phyloP scores from a whole-genome alignment of 2,888 invertebrate genomes.

The Phalera bucephala region DNA sequence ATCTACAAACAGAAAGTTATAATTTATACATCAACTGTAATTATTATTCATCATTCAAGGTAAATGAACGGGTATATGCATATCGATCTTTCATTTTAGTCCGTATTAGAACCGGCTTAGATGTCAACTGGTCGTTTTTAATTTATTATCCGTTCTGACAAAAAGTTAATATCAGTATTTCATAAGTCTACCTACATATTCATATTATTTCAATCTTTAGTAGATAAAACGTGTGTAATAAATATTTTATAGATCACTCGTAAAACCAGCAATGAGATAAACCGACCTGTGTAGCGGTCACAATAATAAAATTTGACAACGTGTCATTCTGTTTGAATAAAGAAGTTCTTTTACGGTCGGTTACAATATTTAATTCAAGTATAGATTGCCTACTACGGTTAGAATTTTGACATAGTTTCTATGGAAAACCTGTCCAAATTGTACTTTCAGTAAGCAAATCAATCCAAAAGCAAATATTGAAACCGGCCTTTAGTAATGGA shows the following conservation, averaged over 20 bases:
- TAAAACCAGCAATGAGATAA: conserved; percentile 64
- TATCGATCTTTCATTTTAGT: conserved; percentile 71
- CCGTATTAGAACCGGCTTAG: conserved; percentile 61
- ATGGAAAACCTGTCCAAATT: too few species aligned
- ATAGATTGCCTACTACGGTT: too few species aligned
- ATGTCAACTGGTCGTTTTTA: conserved; percentile 53
- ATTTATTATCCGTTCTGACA: conserved; percentile 62
- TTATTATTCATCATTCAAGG: conserved; percentile 76
- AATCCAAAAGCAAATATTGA: too few species aligned
- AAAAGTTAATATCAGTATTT: conserved; percentile 58
- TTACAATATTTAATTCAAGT: too few species aligned
- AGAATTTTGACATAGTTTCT: too few species aligned
- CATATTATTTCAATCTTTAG: conserved; percentile 66
- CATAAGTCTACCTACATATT: conserved; percentile 67
- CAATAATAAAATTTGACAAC: conserved; percentile 72
- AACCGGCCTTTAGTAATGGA: conserved; percentile 26
- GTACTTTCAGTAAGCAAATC: too few species aligned
- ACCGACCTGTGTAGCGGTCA: conserved; percentile 44
- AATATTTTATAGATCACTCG: conserved; percentile 73
- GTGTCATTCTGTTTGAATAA: conserved; percentile 46
- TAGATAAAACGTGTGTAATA: conserved; percentile 66
- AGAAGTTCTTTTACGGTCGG: conserved; percentile 10
- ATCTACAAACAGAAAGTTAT: conserved; percentile 67
- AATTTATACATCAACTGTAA: conserved; percentile 60
- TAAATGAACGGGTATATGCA: conserved; percentile 68